A percentile compares a stretch with the other conserved stretches of the same genome.
These are phyloP conservation scores for Syngnathus typhle DNA, from an alignment of 2,113 vertebrate genomes.

Conservation along the genomic window DNA sequence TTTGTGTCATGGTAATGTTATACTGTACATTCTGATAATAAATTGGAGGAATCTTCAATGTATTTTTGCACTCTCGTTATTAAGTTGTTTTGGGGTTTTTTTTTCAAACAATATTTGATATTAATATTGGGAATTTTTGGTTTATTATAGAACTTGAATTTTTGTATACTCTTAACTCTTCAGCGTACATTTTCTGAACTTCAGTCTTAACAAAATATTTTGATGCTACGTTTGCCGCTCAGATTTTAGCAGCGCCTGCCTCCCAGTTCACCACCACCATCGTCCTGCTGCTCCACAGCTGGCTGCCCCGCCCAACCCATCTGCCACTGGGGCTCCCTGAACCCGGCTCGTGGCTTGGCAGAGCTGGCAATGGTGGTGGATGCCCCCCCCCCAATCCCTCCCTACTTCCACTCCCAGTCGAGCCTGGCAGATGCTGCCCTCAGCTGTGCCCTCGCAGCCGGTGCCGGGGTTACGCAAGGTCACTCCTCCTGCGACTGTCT, in stretches of 20 bases:
- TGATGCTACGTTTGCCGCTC: constrained; percentile 30
- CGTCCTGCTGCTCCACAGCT: constrained; percentile 76
- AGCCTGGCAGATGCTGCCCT: constrained; percentile 69
- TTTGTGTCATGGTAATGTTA: constrained; percentile 84
- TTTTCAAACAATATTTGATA: too few species aligned
- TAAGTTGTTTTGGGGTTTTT: not conserved
- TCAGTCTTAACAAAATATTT: not conserved
- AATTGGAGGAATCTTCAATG: constrained; percentile 66
- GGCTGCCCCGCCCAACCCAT: constrained; percentile 73
- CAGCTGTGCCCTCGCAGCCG: constrained; percentile 66
- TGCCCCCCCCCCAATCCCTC: constrained; percentile 26
- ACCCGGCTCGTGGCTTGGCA: constrained; percentile 66
- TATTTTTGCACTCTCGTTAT: constrained; percentile 31
- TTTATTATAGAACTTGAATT: too few species aligned
- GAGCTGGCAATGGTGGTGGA: constrained; percentile 54
- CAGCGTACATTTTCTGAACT: too few species aligned
- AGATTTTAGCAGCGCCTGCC: constrained; percentile 62
- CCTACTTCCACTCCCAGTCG: constrained; percentile 46
- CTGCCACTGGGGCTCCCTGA: constrained; percentile 72
- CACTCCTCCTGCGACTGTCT: constrained; percentile 72
- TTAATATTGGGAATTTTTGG: too few species aligned
- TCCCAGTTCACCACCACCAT: constrained; percentile 53
- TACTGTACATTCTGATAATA: constrained; percentile 82
- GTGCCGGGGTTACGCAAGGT: constrained; percentile 73
- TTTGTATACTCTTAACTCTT: too few species aligned